Conservation (phyloP, 2,113 vertebrate genomes). For the Syngnathus typhle region DNA sequence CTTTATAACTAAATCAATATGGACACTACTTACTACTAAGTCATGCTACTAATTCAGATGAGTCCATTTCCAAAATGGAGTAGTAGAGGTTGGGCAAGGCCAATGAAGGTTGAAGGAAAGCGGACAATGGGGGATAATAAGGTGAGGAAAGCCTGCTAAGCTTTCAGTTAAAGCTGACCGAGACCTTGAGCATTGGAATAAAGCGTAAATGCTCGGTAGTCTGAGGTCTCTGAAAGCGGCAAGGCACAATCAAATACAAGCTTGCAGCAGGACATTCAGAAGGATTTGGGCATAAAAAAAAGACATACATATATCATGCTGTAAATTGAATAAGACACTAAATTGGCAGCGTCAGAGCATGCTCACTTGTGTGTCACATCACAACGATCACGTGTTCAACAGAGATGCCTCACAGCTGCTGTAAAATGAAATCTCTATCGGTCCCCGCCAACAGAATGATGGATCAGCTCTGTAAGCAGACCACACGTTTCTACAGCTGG, state of each 20-base stretch:
- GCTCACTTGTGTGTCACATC: conserved; percentile 22
- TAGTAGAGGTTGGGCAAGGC: conserved; percentile 20
- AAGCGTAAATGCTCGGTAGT: conserved; percentile 33
- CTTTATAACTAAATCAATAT: neutral
- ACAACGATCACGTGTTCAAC: conserved; percentile 26
- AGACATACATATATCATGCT: neutral
- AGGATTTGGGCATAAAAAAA: conserved; percentile 1
- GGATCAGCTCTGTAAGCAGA: conserved; percentile 43
- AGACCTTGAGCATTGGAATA: conserved; percentile 44
- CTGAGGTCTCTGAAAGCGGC: conserved; percentile 26
- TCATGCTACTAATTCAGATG: neutral
- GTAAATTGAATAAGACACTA: neutral
- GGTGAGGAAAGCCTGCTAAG: conserved; percentile 55
- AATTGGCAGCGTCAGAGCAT: neutral
- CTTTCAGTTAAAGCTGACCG: conserved; percentile 28
- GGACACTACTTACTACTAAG: neutral
- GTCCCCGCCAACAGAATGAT: conserved; percentile 35
- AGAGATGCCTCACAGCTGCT: conserved; percentile 26
- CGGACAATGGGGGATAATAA: conserved; percentile 50
- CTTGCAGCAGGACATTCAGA: neutral
- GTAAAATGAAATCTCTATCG: conserved; percentile 33
- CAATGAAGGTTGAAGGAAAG: conserved; percentile 30
- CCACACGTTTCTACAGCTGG: conserved; percentile 18
- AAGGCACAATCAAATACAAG: conserved; percentile 6
- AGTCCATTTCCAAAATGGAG: conserved; percentile 1